Conservation (phyloP, 1,140 invertebrate species). For the Papilio glaucus region DNA sequence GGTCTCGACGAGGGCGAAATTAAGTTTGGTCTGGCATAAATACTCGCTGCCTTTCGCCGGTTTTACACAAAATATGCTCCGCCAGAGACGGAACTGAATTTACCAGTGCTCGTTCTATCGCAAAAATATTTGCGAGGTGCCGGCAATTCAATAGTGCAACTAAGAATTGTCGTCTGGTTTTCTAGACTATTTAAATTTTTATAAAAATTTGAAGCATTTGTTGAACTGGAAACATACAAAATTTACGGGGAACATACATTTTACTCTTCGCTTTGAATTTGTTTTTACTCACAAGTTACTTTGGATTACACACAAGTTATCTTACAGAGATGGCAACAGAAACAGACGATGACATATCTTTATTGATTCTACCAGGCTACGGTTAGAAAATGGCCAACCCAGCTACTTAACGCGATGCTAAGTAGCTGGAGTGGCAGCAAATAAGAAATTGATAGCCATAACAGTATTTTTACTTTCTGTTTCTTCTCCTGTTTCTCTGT, state of each 20-base stretch:
- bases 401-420: too few relatives aligned
- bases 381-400: too few relatives aligned
- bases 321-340: too few relatives aligned
- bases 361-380: too few relatives aligned
- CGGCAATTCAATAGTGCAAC: neutral
- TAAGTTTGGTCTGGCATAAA: conserved; percentile 66
- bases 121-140: conserved; percentile 11
- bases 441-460: too few relatives aligned
- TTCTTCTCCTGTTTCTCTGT: neutral
- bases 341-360: too few relatives aligned
- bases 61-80: conserved; percentile 51
- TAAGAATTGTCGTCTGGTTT: neutral
- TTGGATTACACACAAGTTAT: too few relatives aligned
- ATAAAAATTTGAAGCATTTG: neutral
- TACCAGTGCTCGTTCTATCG: conserved; percentile 24
- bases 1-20: conserved; percentile 66
- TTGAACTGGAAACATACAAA: neutral
- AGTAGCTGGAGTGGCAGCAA: too few relatives aligned
- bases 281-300: too few relatives aligned
- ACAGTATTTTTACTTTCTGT: neutral
- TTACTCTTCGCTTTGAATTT: too few relatives aligned
- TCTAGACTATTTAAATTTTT: neutral
- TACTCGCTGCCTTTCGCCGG: conserved; percentile 47
- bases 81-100: conserved; percentile 40
- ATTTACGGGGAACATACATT: too few relatives aligned